Percentiles rank a stretch among this genome's conserved stretches.
Evolutionary conservation across 2,113 vertebrate species (phyloP).

Genomic region (Brienomyrus longianalis): DNA sequence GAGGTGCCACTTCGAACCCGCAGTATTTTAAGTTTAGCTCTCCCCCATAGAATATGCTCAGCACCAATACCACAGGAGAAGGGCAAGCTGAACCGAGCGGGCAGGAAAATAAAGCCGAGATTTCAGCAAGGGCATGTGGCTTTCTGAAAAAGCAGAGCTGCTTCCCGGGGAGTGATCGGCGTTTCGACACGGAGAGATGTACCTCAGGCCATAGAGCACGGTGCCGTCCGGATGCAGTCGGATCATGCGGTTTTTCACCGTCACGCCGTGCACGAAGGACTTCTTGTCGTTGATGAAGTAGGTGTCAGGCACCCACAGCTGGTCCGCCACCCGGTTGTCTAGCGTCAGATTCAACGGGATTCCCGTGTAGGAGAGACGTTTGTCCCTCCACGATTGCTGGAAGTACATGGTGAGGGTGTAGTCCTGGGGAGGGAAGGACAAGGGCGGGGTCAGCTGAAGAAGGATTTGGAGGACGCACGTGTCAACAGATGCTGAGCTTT

Average conservation of each 20-base stretch:
- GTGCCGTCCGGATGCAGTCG: slow-evolving; percentile 72
- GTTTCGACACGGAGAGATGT: slow-evolving; percentile 18
- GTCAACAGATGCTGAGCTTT: neutral
- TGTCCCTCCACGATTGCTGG: slow-evolving; percentile 75
- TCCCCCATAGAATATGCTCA: neutral
- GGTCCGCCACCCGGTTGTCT: slow-evolving; percentile 21
- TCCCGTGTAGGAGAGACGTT: slow-evolving; percentile 73
- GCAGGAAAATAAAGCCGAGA: neutral
- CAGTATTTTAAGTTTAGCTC: neutral
- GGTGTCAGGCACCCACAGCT: slow-evolving; percentile 54
- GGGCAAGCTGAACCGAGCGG: neutral
- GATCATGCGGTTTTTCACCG: slow-evolving; percentile 76
- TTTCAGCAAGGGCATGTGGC: neutral
- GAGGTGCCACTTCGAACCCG: neutral
- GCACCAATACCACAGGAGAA: neutral
- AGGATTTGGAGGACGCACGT: neutral
- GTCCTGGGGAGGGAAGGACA: slow-evolving; percentile 51
- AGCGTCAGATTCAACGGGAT: slow-evolving; percentile 39
- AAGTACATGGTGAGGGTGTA: slow-evolving; percentile 76
- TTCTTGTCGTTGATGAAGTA: slow-evolving; percentile 79
- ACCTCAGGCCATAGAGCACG: slow-evolving; percentile 72
- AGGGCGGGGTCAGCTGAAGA: slow-evolving; percentile 13
- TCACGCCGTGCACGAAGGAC: slow-evolving; percentile 46
- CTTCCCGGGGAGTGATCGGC: neutral
- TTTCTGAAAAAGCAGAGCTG: neutral